phyloP scores from a whole-genome alignment of 2,888 invertebrate species.

The Hoplodrina ambigua region DNA sequence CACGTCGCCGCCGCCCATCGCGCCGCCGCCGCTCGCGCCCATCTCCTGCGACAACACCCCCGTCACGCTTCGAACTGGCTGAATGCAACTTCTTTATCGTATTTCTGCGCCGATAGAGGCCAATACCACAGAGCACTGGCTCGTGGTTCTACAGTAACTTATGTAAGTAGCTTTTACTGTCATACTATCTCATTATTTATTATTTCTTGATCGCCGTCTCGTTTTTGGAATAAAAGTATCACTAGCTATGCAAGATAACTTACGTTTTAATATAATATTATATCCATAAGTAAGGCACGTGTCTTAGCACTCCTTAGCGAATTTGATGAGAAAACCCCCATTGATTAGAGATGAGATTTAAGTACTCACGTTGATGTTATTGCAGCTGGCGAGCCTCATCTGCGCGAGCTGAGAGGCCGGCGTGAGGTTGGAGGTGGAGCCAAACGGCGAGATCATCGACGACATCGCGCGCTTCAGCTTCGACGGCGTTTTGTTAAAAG shows the following conservation, averaged over 20 bases:
- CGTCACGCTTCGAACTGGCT: too few species aligned
- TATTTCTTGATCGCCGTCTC: too few species aligned
- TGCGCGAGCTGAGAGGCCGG: slow-evolving; percentile 96
- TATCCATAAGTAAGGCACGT: too few species aligned
- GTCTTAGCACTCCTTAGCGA: too few species aligned
- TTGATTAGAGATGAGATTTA: background rate
- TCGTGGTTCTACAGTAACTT: background rate
- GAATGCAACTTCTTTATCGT: background rate
- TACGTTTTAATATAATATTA: too few species aligned
- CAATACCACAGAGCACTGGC: slow-evolving; percentile 19
- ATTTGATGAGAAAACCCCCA: too few species aligned
- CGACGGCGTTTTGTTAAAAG: slow-evolving; percentile 98
- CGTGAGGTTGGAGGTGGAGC: slow-evolving; percentile 95
- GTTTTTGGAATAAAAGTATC: too few species aligned
- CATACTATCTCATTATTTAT: too few species aligned
- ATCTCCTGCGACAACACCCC: slow-evolving; percentile 90
- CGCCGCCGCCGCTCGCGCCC: slow-evolving; percentile 90
- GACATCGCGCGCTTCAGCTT: slow-evolving; percentile 98
- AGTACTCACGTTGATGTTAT: slow-evolving; percentile 94
- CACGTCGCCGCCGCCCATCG: slow-evolving; percentile 90
- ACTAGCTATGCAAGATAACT: too few species aligned
- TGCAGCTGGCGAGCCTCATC: slow-evolving; percentile 96
- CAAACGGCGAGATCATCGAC: slow-evolving; percentile 97
- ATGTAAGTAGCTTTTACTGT: slow-evolving; percentile 33
- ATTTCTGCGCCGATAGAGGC: background rate